Conservation (phyloP, 1,140 invertebrate genomes). For the Bactericera cockerelli region DNA sequence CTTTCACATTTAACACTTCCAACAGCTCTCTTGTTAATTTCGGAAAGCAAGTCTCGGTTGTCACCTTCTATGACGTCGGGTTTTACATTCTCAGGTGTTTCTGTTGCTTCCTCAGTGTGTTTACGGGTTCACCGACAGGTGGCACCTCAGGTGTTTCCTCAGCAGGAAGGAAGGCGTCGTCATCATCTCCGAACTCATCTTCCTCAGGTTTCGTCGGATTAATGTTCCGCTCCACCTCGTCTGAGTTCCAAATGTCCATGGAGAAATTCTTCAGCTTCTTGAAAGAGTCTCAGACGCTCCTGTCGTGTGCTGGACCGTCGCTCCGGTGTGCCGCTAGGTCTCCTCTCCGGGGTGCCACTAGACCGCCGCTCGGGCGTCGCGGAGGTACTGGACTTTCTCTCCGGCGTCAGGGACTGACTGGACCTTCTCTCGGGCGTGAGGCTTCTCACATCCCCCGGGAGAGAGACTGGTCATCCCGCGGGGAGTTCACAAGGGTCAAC, state of each 20-base stretch:
- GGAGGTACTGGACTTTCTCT: not conserved
- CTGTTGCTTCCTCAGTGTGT: slow-evolving; percentile 5
- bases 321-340: slow-evolving; percentile 17
- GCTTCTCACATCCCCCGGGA: not conserved
- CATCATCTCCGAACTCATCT: slow-evolving; percentile 22
- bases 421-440: not conserved
- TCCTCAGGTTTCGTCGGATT: slow-evolving; percentile 14
- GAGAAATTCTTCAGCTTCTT: slow-evolving; percentile 26
- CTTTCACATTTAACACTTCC: slow-evolving; percentile 7
- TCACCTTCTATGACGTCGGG: not conserved
- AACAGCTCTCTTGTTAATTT: slow-evolving; percentile 9
- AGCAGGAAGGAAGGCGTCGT: slow-evolving; percentile 21
- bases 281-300: slow-evolving; percentile 25
- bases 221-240: slow-evolving; percentile 21
- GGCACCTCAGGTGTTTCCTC: slow-evolving; percentile 4
- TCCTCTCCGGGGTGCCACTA: not conserved
- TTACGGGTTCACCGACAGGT: not conserved
- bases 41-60: not conserved
- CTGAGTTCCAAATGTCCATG: slow-evolving; percentile 26
- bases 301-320: slow-evolving; percentile 24
- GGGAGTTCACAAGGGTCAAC: slow-evolving; percentile 5
- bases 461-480: not conserved
- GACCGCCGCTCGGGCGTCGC: not conserved
- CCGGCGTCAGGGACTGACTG: not conserved
- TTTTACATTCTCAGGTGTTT: not conserved